These are phyloP conservation scores for Onychomys torridus DNA, from an alignment of 2,797 vertebrate genomes.

Conservation along the genomic window DNA sequence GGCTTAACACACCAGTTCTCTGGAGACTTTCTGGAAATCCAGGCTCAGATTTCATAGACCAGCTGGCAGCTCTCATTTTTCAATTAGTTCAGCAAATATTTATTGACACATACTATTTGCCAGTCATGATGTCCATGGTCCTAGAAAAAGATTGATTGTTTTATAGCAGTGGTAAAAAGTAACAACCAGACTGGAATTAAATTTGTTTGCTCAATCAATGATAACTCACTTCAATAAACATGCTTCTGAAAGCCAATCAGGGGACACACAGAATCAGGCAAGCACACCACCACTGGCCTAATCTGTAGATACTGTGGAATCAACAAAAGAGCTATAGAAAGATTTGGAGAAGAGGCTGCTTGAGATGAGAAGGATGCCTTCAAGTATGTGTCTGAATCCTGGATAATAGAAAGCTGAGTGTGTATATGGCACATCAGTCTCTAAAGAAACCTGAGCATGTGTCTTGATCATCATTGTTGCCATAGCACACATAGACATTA, in stretches of 20 bases:
- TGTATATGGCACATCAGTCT: slow-evolving; percentile 95
- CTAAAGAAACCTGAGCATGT: slow-evolving; percentile 95
- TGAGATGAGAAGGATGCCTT: slow-evolving; percentile 97
- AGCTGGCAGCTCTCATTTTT: slow-evolving; percentile 12
- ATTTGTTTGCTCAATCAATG: slow-evolving; percentile 39
- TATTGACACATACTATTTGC: slow-evolving; percentile 21
- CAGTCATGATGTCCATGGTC: slow-evolving; percentile 19
- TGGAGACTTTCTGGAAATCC: not conserved
- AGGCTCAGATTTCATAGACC: not conserved
- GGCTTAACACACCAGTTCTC: not conserved
- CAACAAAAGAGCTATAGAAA: slow-evolving; percentile 95
- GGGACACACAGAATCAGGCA: slow-evolving; percentile 95
- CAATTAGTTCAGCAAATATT: slow-evolving; percentile 65
- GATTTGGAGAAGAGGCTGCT: slow-evolving; percentile 96
- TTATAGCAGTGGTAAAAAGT: slow-evolving; percentile 52
- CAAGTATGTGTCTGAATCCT: slow-evolving; percentile 95
- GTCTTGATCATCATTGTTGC: slow-evolving; percentile 94
- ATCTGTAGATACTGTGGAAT: slow-evolving; percentile 98
- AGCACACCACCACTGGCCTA: slow-evolving; percentile 95
- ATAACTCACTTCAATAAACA: slow-evolving; percentile 19
- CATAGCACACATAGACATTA: slow-evolving; percentile 95
- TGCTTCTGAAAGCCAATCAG: not conserved
- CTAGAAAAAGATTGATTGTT: slow-evolving; percentile 20
- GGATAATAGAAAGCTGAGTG: slow-evolving; percentile 95
- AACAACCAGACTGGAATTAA: slow-evolving; percentile 62